phyloP scores from a whole-genome alignment of 2,113 vertebrate species.

The Carlito syrichta region DNA sequence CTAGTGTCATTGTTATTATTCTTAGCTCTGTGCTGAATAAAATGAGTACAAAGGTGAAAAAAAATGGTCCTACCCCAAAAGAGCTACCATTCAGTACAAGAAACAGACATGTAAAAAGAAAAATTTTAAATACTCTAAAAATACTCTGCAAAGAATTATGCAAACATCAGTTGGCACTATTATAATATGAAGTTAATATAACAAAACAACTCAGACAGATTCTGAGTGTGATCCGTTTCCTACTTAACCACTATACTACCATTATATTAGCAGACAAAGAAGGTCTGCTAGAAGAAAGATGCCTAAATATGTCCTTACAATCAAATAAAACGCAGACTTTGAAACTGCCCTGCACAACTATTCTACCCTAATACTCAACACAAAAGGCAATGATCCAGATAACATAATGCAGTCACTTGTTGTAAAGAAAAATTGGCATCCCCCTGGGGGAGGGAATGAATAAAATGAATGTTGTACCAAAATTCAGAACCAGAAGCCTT shows the following conservation, averaged over 20 bases:
- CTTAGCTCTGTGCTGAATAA: not conserved
- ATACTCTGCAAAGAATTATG: conserved; percentile 7
- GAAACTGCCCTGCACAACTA: not conserved
- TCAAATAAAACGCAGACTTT: conserved; percentile 37
- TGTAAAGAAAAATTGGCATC: not conserved
- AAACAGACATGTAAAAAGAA: not conserved
- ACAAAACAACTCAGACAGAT: conserved; percentile 20
- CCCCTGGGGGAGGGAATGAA: conserved; percentile 32
- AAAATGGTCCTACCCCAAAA: not conserved
- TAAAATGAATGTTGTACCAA: conserved; percentile 15
- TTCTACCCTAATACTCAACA: not conserved
- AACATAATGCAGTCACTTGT: not conserved
- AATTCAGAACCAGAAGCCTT: conserved; percentile 32
- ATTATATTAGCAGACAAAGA: not conserved
- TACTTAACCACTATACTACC: not conserved
- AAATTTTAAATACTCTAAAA: conserved; percentile 26
- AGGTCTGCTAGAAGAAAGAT: not conserved
- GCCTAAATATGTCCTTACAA: not conserved
- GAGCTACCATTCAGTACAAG: conserved; percentile 1
- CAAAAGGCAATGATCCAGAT: conserved; percentile 31
- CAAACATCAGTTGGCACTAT: not conserved
- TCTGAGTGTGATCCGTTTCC: not conserved
- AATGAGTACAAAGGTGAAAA: not conserved
- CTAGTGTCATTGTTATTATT: not conserved
- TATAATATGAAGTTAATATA: conserved; percentile 20